These are phyloP conservation scores for Battus philenor DNA, from an alignment of 1,140 invertebrate species.

Conservation along the genomic window DNA sequence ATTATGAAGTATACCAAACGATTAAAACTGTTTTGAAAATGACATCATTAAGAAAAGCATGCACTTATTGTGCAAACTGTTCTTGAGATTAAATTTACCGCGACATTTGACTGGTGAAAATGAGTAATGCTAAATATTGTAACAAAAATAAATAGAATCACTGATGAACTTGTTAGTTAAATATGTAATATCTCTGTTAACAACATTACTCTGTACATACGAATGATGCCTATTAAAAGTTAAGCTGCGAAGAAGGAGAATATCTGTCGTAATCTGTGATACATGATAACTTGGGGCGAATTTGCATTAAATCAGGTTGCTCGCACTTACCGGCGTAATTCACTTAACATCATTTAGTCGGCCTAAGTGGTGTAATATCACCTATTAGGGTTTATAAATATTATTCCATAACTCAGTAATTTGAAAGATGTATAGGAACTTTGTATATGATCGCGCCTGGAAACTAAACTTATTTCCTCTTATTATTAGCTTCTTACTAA, in stretches of 20 bases:
- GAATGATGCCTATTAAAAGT: conserved; percentile 65
- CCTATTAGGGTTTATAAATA: conserved; percentile 45
- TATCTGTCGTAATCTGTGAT: conserved; percentile 51
- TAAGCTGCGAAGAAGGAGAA: conserved; percentile 47
- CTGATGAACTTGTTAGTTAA: too few species aligned
- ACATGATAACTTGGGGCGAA: conserved; percentile 67
- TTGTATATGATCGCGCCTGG: not conserved
- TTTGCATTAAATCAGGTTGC: conserved; percentile 56
- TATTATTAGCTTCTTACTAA: too few species aligned
- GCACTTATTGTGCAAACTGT: not conserved
- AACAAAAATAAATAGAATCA: not conserved
- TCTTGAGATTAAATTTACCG: too few species aligned
- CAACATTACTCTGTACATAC: conserved; percentile 43
- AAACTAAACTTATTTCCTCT: too few species aligned
- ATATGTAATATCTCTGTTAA: conserved; percentile 21
- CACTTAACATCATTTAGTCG: conserved; percentile 64
- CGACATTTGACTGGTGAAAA: too few species aligned
- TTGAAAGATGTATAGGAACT: conserved; percentile 1
- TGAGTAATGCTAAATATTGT: too few species aligned
- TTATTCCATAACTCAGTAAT: conserved; percentile 30
- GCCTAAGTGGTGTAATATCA: conserved; percentile 39
- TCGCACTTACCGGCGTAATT: conserved; percentile 43
- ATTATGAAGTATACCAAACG: too few species aligned
- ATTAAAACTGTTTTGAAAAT: too few species aligned
- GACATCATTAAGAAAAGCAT: not conserved